Evolutionary conservation across 2,797 vertebrate species (phyloP).

Genomic region (Lates japonicus): DNA sequence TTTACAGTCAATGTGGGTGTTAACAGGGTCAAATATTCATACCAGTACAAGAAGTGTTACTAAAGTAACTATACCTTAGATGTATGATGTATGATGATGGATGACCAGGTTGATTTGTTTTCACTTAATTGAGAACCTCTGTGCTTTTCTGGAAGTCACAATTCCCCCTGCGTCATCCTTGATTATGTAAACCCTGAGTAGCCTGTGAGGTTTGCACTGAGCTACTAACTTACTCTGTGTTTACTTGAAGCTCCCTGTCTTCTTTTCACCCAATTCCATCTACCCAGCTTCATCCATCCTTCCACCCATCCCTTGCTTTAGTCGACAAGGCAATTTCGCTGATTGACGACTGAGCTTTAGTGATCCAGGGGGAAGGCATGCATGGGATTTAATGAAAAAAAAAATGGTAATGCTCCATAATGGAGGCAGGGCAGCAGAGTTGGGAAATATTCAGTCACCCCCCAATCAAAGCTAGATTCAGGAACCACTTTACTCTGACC

Average conservation of each 20-base stretch:
- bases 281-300: constrained; percentile 49
- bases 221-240: constrained; percentile 33
- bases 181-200: constrained; percentile 66
- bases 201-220: constrained; percentile 41
- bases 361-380: constrained; percentile 61
- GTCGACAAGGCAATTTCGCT: constrained; percentile 81
- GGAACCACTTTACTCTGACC: constrained; percentile 68
- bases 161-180: constrained; percentile 50
- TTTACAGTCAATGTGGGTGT: constrained; percentile 14
- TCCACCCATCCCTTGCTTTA: constrained; percentile 61
- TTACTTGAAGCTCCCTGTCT: constrained; percentile 52
- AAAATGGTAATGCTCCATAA: constrained; percentile 73
- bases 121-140: constrained; percentile 36
- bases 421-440: constrained; percentile 62
- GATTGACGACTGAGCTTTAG: constrained; percentile 82
- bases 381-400: constrained; percentile 66
- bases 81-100: constrained; percentile 29
- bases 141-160: constrained; percentile 47
- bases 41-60: constrained; percentile 18
- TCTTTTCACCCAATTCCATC: constrained; percentile 53
- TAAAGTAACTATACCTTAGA: constrained; percentile 1
- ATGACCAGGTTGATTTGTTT: constrained; percentile 48
- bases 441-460: constrained; percentile 55
- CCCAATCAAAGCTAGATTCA: constrained; percentile 44
- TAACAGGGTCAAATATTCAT: constrained; percentile 30